Conservation (phyloP, 1,140 invertebrate genomes). For the Adoxophyes honmai region DNA sequence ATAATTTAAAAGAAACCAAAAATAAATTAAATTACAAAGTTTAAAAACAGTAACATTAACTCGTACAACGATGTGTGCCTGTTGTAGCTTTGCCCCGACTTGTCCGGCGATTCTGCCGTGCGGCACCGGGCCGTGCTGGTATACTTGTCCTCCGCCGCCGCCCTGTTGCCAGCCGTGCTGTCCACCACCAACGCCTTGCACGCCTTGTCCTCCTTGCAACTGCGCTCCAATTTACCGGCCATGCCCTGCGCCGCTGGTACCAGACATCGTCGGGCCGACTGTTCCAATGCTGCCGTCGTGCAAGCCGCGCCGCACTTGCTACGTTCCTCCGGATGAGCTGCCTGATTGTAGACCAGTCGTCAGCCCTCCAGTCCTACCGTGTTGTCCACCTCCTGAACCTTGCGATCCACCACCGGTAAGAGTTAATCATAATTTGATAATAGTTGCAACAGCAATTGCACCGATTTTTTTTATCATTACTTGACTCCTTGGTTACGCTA, state of each 20-base stretch:
- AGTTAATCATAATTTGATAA: neutral
- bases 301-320: constrained; percentile 44
- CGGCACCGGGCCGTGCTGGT: constrained; percentile 42
- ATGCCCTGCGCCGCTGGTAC: constrained; percentile 53
- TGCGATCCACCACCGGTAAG: constrained; percentile 64
- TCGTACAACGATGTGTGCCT: constrained; percentile 27
- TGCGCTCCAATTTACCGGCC: constrained; percentile 48
- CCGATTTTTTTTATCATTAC: too few species aligned
- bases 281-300: constrained; percentile 54
- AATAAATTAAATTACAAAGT: constrained; percentile 19
- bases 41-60: constrained; percentile 33
- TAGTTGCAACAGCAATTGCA: too few species aligned
- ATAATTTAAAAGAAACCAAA: constrained; percentile 23
- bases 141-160: constrained; percentile 45
- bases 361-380: constrained; percentile 58
- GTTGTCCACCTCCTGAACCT: constrained; percentile 60
- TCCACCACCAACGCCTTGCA: constrained; percentile 56
- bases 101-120: constrained; percentile 61
- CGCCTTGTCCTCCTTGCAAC: constrained; percentile 56
- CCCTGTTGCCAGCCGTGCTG: constrained; percentile 56
- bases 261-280: constrained; percentile 56
- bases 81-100: constrained; percentile 45
- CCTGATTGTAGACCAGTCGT: constrained; percentile 49
- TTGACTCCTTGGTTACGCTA: too few species aligned
- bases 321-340: constrained; percentile 29